A percentile compares a stretch with the other conserved stretches of the same genome.
These are phyloP conservation scores for Pagetopsis macropterus DNA, from an alignment of 2,797 vertebrate species.

Conservation along the genomic window DNA sequence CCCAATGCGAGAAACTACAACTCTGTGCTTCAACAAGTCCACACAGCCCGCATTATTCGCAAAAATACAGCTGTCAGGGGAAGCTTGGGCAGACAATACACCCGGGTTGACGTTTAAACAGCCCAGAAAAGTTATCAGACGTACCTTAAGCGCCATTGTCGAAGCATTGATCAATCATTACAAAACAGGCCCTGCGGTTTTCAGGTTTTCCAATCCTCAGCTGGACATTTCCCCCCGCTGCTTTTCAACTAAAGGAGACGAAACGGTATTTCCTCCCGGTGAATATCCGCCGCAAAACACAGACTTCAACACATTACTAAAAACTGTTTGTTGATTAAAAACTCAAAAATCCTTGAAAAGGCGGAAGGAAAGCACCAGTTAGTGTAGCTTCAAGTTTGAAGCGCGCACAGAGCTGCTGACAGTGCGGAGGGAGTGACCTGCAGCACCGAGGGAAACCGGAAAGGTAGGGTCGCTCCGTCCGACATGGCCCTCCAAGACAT, in stretches of 20 bases:
- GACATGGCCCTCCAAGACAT: conserved; percentile 23
- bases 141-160: conserved; percentile 85
- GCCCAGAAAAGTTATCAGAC: conserved; percentile 16
- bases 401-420: conserved; percentile 52
- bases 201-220: conserved; percentile 74
- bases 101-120: background rate
- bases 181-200: conserved; percentile 70
- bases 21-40: conserved; percentile 6
- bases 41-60: background rate
- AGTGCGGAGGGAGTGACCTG: conserved; percentile 67
- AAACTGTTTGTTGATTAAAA: conserved; percentile 44
- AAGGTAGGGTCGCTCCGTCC: conserved; percentile 63
- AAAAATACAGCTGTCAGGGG: conserved; percentile 4
- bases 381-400: conserved; percentile 40
- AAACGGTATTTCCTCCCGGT: conserved; percentile 52
- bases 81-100: background rate
- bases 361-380: background rate
- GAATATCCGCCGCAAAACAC: conserved; percentile 14
- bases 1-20: conserved; percentile 40
- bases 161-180: conserved; percentile 80
- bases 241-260: conserved; percentile 52
- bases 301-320: conserved; percentile 57
- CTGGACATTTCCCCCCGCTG: conserved; percentile 78
- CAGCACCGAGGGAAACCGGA: conserved; percentile 74
- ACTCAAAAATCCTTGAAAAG: background rate